Evolutionary conservation across 2,797 vertebrate species (phyloP).

Genomic region (Rhinogobio ventralis): DNA sequence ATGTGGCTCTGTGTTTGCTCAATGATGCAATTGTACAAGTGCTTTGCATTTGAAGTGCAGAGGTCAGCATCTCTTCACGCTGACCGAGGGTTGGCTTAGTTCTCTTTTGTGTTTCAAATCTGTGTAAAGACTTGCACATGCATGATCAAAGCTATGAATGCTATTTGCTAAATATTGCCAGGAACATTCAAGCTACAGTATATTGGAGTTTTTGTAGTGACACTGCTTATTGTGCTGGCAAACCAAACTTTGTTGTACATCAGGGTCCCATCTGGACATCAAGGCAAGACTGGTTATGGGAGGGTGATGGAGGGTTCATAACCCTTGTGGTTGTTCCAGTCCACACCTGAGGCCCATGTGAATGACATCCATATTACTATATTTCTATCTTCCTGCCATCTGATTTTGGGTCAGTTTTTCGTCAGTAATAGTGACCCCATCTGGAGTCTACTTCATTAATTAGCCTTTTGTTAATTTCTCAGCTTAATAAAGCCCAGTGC

Average conservation of each 20-base stretch:
- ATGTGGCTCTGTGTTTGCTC: constrained; percentile 28
- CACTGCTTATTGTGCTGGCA: neutral
- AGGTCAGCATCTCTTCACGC: constrained; percentile 38
- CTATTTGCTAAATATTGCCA: neutral
- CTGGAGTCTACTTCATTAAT: constrained; percentile 74
- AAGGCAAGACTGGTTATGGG: constrained; percentile 58
- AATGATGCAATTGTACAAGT: constrained; percentile 24
- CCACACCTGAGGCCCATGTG: constrained; percentile 70
- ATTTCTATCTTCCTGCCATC: constrained; percentile 45
- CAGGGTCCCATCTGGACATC: constrained; percentile 68
- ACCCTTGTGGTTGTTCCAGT: constrained; percentile 42
- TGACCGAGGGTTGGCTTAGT: constrained; percentile 23
- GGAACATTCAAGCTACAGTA: neutral
- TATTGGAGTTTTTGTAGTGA: neutral
- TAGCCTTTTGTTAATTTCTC: constrained; percentile 76
- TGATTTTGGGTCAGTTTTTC: constrained; percentile 59
- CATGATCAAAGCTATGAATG: constrained; percentile 13
- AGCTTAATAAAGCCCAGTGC: constrained; percentile 71
- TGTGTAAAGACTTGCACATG: constrained; percentile 2
- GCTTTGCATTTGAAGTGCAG: constrained; percentile 27
- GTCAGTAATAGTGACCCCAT: constrained; percentile 65
- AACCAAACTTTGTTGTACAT: constrained; percentile 27
- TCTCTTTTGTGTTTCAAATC: constrained; percentile 34
- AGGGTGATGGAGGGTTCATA: constrained; percentile 44
- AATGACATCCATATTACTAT: constrained; percentile 50